phyloP scores from a whole-genome alignment of 2,797 vertebrate species.

The Anguilla marmorata region DNA sequence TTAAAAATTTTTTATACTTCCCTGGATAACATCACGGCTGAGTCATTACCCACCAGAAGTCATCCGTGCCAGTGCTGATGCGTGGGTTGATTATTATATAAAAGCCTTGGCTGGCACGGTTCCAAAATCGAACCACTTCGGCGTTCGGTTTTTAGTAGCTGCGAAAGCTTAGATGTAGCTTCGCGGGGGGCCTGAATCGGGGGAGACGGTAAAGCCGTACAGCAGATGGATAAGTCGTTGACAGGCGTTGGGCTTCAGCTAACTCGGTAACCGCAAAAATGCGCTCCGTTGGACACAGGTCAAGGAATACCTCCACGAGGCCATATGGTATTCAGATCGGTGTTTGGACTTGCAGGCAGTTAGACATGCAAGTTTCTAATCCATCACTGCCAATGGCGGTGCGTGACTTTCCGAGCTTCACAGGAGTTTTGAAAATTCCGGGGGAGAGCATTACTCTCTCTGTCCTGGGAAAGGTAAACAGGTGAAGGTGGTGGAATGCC shows the following conservation, averaged over 20 bases:
- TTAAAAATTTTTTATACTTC: background rate
- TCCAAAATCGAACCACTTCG: background rate
- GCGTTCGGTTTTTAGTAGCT: background rate
- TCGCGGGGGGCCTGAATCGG: conserved; percentile 56
- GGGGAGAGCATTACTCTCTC: conserved; percentile 31
- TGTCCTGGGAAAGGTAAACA: conserved; percentile 25
- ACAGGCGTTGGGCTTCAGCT: conserved; percentile 59
- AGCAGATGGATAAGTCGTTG: conserved; percentile 62
- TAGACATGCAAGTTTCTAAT: conserved; percentile 55
- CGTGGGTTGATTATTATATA: background rate
- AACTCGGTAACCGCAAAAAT: conserved; percentile 58
- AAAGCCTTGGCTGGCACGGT: background rate
- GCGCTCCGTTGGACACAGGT: conserved; percentile 55
- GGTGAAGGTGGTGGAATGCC: background rate
- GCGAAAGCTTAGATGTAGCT: conserved; percentile 65
- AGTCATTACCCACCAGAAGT: background rate
- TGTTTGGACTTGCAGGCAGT: conserved; percentile 53
- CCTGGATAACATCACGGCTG: background rate
- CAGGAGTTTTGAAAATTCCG: conserved; percentile 22
- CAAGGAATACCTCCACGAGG: conserved; percentile 46
- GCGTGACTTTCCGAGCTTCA: conserved; percentile 56
- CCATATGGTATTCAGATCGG: conserved; percentile 70
- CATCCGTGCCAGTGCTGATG: background rate
- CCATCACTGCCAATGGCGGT: conserved; percentile 60
- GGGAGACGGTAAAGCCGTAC: conserved; percentile 64